Evolutionary conservation across 2,113 vertebrate species (phyloP), one percentile per base, ranked within the genome.

Genomic region (Siniperca chuatsi): DNA sequence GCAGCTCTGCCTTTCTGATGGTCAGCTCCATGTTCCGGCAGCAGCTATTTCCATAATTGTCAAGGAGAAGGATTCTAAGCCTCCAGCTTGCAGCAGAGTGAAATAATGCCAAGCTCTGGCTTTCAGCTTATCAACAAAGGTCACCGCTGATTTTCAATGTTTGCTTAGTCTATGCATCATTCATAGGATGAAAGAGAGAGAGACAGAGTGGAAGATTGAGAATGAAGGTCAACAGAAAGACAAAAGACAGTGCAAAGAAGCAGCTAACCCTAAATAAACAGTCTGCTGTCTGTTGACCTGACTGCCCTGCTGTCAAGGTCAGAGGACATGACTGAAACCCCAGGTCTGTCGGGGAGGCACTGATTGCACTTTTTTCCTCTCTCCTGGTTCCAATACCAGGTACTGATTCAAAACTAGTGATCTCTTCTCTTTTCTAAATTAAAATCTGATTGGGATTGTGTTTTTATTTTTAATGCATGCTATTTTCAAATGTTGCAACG

Each of bases 61-160:
- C n/a, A 54, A 54, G 7, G 37, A 79, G 54, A 55, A 62, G n/a
- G 46, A 8, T 75, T 61, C 33, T 25, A 12, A 78, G 76, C 54
- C 21, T 15, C 0, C 0, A 64, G 67, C 55, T 57, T 0, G 0
- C 46, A 58, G 72, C 62, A 1, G 33, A 79, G 68, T 10, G 46
- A 44, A 42, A 83, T 68, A 46, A 79, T 10, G 1, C 55, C 8
- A 2, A 68, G 81, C 61, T 21, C 23, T 1, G 12, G 71, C 64
- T 70, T 57, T 62, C 42, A 70, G 57, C 70, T 74, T 57, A 73
- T 75, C 75, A 46, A 42, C 50, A 79, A 82, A 88, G 87, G 87
- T 85, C 87, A 82, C 0, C 2, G 58, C 81, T 68, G 84, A 79
- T 79, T 78, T 75, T 83, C 75, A 77, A 72, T 81, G 60, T 70